A percentile compares a stretch with the other conserved stretches of the same genome.
phyloP scores from a whole-genome alignment of 2,888 invertebrate genomes.

The Schizaphis graminum region DNA sequence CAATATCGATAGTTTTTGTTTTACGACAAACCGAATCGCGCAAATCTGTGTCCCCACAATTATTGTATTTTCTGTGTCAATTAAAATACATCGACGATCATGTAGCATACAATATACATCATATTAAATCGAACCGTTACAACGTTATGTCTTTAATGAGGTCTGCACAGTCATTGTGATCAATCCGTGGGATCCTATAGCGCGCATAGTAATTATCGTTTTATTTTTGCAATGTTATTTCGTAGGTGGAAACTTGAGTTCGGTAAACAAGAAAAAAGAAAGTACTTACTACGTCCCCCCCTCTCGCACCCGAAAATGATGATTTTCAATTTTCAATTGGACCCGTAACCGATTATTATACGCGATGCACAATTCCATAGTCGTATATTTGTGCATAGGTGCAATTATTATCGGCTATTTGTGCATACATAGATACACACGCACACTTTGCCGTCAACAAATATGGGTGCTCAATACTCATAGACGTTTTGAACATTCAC shows the following conservation, averaged over 20 bases:
- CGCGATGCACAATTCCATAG: background rate
- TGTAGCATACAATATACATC: constrained; percentile 6
- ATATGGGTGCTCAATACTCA: background rate
- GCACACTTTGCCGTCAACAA: background rate
- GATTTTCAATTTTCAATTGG: background rate
- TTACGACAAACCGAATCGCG: background rate
- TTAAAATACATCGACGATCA: constrained; percentile 29
- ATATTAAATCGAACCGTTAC: constrained; percentile 53
- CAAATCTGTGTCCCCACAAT: background rate
- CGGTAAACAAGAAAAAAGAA: constrained; percentile 37
- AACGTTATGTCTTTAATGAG: constrained; percentile 52
- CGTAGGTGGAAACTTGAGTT: constrained; percentile 57
- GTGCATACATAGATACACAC: background rate
- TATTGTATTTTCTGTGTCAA: constrained; percentile 46
- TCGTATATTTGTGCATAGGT: background rate
- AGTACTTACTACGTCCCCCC: constrained; percentile 1
- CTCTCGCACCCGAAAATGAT: background rate
- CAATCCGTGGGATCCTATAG: constrained; percentile 61
- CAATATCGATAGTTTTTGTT: background rate
- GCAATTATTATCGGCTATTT: background rate
- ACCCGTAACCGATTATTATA: background rate
- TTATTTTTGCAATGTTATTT: constrained; percentile 59
- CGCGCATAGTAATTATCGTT: constrained; percentile 58
- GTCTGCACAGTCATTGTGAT: constrained; percentile 61
- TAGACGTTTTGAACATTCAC: background rate